Evolutionary conservation across 2,113 vertebrate genomes (phyloP).

Genomic region (Crotalus horridus): DNA sequence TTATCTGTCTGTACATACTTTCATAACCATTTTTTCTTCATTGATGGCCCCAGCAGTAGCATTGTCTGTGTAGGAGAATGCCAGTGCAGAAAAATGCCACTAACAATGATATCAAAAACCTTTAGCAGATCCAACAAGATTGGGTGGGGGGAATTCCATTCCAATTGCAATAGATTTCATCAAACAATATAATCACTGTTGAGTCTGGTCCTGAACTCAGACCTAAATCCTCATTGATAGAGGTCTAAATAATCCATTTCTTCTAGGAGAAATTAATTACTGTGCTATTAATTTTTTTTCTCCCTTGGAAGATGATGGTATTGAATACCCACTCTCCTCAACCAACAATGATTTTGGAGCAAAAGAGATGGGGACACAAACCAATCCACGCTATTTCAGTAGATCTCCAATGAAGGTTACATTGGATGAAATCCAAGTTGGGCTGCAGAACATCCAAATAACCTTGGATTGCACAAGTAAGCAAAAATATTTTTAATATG

Average conservation of each 20-base stretch:
- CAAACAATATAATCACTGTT: background rate
- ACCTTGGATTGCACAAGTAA: slow-evolving; percentile 5
- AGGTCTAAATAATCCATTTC: background rate
- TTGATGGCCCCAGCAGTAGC: background rate
- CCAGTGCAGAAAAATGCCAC: background rate
- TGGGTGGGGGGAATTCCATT: background rate
- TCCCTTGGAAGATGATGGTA: background rate
- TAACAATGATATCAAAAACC: background rate
- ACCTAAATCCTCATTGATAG: background rate
- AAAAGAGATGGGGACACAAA: background rate
- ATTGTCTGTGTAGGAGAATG: background rate
- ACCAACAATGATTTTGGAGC: background rate
- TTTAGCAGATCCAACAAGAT: background rate
- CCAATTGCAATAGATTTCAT: background rate
- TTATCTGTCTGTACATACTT: background rate
- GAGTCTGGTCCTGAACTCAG: background rate
- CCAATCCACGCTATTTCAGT: slow-evolving; percentile 6
- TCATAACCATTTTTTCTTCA: background rate
- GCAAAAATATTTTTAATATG: background rate
- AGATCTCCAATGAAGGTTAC: slow-evolving; percentile 1
- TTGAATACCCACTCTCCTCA: background rate
- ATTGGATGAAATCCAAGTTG: slow-evolving; percentile 9
- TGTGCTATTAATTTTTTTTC: background rate
- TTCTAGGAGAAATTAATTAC: background rate
- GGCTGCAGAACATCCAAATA: background rate